phyloP scores from a whole-genome alignment of 1,140 invertebrate species.

The Vollenhovia emeryi region DNA sequence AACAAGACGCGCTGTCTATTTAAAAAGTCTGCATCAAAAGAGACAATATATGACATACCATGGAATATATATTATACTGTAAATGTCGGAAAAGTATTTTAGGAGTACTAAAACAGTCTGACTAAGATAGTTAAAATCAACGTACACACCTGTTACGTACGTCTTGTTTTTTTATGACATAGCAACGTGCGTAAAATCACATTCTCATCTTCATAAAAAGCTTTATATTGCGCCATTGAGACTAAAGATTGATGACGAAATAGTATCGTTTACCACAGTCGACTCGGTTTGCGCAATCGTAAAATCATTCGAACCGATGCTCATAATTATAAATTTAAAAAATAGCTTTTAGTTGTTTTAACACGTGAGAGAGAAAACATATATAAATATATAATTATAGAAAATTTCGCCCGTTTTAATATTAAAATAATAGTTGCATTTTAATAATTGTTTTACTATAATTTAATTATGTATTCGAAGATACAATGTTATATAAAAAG shows the following conservation, averaged over 20 bases:
- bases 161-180: background rate
- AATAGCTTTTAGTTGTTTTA: background rate
- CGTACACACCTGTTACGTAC: background rate
- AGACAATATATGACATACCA: background rate
- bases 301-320: background rate
- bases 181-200: background rate
- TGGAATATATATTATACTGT: background rate
- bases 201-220: slow-evolving; percentile 1
- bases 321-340: background rate
- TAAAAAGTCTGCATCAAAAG: background rate
- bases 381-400: background rate
- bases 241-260: slow-evolving; percentile 3
- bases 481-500: background rate
- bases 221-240: background rate
- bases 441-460: background rate
- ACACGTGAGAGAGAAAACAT: too few species aligned
- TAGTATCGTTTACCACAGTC: background rate
- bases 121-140: background rate
- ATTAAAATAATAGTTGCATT: background rate
- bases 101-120: background rate
- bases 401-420: background rate
- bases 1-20: background rate
- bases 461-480: background rate
- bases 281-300: background rate
- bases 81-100: background rate